Evolutionary conservation across 1,140 invertebrate genomes (phyloP).

Genomic region (Drosophila tsacasi): DNA sequence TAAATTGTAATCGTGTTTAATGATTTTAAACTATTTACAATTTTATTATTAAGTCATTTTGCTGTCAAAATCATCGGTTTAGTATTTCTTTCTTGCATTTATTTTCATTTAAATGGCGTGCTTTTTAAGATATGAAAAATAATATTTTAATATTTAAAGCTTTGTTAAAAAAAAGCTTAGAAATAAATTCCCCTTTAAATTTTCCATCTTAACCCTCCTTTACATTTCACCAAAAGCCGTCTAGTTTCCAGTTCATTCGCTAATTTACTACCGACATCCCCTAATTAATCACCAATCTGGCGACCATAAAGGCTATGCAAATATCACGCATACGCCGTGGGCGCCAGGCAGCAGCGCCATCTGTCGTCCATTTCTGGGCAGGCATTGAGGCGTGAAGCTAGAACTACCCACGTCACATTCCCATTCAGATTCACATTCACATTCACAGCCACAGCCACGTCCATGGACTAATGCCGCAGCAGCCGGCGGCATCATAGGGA

Average conservation of each 20-base stretch:
- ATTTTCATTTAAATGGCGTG: background rate
- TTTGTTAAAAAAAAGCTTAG: too few species aligned
- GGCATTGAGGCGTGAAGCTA: slow-evolving; percentile 50
- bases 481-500: slow-evolving; percentile 14
- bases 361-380: slow-evolving; percentile 36
- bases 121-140: too few species aligned
- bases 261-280: slow-evolving; percentile 49
- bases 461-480: slow-evolving; percentile 30
- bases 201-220: too few species aligned
- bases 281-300: slow-evolving; percentile 59
- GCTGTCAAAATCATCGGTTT: too few species aligned
- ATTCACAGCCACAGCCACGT: slow-evolving; percentile 12
- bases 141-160: background rate
- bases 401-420: slow-evolving; percentile 53
- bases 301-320: slow-evolving; percentile 49
- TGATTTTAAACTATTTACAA: background rate
- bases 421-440: slow-evolving; percentile 21
- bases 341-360: slow-evolving; percentile 30
- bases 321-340: slow-evolving; percentile 46
- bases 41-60: too few species aligned
- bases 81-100: background rate
- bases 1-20: background rate
- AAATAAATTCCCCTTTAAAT: background rate
- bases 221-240: background rate
- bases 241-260: slow-evolving; percentile 19